These are phyloP conservation scores for Asarcornis scutulata DNA, from an alignment of 2,113 vertebrate species.

Conservation along the genomic window DNA sequence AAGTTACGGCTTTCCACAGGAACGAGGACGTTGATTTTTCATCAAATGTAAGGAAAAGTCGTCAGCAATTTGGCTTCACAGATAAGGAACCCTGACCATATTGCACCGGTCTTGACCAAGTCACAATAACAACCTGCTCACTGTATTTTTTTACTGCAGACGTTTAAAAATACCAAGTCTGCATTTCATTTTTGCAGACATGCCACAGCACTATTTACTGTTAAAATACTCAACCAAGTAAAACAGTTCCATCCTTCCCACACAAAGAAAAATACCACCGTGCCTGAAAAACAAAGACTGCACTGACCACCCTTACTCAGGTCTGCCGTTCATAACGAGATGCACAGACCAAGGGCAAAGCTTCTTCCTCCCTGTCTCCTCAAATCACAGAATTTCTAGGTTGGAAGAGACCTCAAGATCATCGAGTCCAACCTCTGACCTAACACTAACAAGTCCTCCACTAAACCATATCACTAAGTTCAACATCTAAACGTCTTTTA, in stretches of 20 bases:
- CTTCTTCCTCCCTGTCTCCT: background rate
- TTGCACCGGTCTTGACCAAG: background rate
- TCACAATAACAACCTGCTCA: background rate
- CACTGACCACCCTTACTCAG: background rate
- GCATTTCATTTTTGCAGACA: fast-evolving
- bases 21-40: fast-evolving
- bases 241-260: background rate
- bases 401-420: no score
- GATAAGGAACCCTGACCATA: background rate
- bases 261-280: background rate
- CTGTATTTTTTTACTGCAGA: background rate
- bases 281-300: background rate
- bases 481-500: no score
- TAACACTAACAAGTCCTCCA: no score
- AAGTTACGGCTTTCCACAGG: background rate
- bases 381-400: no score
- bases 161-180: background rate
- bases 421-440: no score
- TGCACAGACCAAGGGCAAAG: background rate
- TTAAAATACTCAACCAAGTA: background rate
- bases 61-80: background rate
- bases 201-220: background rate
- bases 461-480: no score
- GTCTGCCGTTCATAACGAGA: fast-evolving
- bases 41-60: background rate